phyloP scores from a whole-genome alignment of 2,888 invertebrate species.

The Ernsta delagoae region DNA sequence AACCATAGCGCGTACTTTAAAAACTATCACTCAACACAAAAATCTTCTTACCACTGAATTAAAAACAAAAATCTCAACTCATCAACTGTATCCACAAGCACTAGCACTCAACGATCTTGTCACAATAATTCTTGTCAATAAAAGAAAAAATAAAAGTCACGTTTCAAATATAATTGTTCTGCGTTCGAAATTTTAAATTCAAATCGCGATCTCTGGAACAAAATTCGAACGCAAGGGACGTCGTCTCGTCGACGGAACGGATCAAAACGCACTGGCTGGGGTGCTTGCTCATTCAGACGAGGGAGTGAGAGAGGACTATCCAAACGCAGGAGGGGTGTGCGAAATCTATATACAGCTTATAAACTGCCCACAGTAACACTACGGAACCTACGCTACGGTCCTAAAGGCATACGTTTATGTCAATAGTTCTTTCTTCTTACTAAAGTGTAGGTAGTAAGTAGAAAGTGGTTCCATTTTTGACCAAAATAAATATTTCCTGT shows the following conservation, averaged over 20 bases:
- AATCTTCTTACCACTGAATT: slow-evolving; percentile 18
- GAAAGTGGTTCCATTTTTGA: slow-evolving; percentile 14
- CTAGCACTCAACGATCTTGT: slow-evolving; percentile 28
- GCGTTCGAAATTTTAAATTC: slow-evolving; percentile 36
- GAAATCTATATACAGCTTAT: slow-evolving; percentile 57
- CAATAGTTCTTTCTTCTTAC: background rate
- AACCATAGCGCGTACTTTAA: slow-evolving; percentile 19
- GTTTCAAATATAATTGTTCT: slow-evolving; percentile 38
- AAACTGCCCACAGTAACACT: slow-evolving; percentile 55
- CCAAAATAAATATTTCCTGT: slow-evolving; percentile 26
- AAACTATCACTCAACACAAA: slow-evolving; percentile 32
- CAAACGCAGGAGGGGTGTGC: slow-evolving; percentile 47
- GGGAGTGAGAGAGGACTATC: slow-evolving; percentile 45
- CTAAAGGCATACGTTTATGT: slow-evolving; percentile 4
- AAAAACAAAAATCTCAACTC: slow-evolving; percentile 14
- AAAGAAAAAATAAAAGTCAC: slow-evolving; percentile 2
- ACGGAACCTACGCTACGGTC: slow-evolving; percentile 47
- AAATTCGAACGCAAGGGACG: slow-evolving; percentile 36
- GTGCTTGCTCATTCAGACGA: slow-evolving; percentile 43
- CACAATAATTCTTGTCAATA: slow-evolving; percentile 4
- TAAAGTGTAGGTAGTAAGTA: background rate
- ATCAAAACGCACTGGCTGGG: slow-evolving; percentile 64
- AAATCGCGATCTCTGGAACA: slow-evolving; percentile 40
- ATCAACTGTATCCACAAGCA: slow-evolving; percentile 33
- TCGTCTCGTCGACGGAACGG: slow-evolving; percentile 52